Evolutionary conservation across 2,797 vertebrate genomes (phyloP).

Genomic region (Acanthornis magna): DNA sequence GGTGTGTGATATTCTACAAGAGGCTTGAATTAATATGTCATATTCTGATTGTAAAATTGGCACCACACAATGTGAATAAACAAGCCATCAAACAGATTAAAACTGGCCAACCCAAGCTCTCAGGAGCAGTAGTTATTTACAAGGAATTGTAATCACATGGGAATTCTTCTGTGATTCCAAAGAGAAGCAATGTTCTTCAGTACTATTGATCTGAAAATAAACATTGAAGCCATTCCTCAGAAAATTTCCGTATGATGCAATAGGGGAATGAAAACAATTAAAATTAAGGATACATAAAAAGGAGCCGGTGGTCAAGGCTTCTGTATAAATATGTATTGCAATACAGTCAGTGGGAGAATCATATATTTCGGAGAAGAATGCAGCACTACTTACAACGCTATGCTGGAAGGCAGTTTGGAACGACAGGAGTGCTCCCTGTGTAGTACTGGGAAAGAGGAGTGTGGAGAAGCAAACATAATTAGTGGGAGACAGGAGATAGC

Average conservation of each 20-base stretch:
- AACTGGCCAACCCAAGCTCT: background rate
- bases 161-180: background rate
- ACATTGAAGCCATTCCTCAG: background rate
- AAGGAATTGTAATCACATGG: background rate
- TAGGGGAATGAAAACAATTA: background rate
- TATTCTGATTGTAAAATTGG: background rate
- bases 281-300: background rate
- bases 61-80: background rate
- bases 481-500: background rate
- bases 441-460: background rate
- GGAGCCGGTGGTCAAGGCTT: background rate
- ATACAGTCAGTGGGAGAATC: background rate
- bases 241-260: background rate
- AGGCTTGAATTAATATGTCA: background rate
- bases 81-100: background rate
- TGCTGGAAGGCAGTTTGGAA: background rate
- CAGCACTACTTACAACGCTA: background rate
- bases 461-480: background rate
- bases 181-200: background rate
- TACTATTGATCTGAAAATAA: constrained; percentile 2
- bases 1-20: background rate
- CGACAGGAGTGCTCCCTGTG: background rate
- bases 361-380: background rate
- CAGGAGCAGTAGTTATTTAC: background rate
- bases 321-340: background rate